Base-by-base conservation (phyloP, 2,888 invertebrate species). In the Cactoblastis cactorum region DNA sequence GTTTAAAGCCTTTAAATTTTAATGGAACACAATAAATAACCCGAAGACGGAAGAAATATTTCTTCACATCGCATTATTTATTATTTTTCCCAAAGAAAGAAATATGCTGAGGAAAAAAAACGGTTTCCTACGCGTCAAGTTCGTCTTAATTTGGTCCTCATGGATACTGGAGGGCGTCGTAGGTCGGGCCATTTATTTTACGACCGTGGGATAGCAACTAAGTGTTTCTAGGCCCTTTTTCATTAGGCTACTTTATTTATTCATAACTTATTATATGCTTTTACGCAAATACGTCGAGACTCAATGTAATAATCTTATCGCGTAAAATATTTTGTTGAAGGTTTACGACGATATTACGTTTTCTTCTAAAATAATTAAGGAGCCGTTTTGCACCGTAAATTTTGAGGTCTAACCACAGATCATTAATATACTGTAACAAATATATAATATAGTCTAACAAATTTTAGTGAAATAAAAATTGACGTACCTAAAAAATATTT, bases 171-270 rank as follows among this genome's bases (percentile, higher is more conserved):
- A 12, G 34, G 45, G 12, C 19, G 17, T 2, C 32, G 45, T 19
- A 18, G 33, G 17, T 47, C 35, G 46, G 28, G 35, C 12, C 46
- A 37, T 47, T 37, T 3, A 34, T 47, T 47, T 18, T 14, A 8
- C 22, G 34, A 15, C 12, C 28, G 15, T 34, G 24, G 46, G 28
- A 28, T 8, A 28, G 28, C 28, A 35, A 15, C 46, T 35, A 47
- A 47, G 34, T 22, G 14, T 47, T 43, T 35, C 22, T 22, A 47
- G 35, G 34, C 35, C 46, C 46, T 47, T 22, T 14, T 47, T 47
- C 35, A 47, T 47, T 47, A 47, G 22, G 22, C 22, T 35, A 35
- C 18, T 12, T 48, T 22, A 48, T 28, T 48, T 48, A 37, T 48
- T 37, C 28, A 38, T 9, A 22, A 38, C 35, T 37, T 38, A 37